phyloP scores from a whole-genome alignment of 2,797 vertebrate genomes.

The Tympanoctomys barrerae region DNA sequence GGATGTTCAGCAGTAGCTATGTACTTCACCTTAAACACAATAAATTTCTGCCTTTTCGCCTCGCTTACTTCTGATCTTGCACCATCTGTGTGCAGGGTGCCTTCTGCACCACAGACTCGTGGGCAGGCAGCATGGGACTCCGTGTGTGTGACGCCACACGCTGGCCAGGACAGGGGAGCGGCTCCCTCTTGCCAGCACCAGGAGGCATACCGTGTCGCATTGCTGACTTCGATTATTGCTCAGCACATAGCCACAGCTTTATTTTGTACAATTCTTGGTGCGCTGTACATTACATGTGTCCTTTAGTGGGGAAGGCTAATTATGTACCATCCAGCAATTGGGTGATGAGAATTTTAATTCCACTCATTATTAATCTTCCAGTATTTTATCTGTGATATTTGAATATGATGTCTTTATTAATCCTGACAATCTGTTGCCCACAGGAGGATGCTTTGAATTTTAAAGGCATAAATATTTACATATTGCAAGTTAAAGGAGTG shows the following conservation, averaged over 20 bases:
- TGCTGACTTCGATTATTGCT: background rate
- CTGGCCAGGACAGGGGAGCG: background rate
- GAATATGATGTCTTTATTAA: conserved; percentile 44
- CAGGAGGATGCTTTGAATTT: conserved; percentile 28
- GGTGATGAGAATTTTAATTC: conserved; percentile 35
- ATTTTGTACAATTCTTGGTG: background rate
- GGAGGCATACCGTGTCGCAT: background rate
- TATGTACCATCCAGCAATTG: background rate
- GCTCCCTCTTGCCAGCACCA: background rate
- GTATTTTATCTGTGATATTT: conserved; percentile 13
- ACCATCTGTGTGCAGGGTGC: background rate
- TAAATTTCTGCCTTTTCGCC: background rate
- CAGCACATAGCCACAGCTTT: background rate
- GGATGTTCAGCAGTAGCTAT: background rate
- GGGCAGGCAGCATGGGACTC: background rate
- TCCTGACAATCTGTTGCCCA: background rate
- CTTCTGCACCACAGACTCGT: background rate
- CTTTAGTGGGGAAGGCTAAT: background rate
- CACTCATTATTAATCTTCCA: conserved; percentile 27
- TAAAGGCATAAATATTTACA: conserved; percentile 46
- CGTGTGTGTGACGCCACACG: accelerated
- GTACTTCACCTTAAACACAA: background rate
- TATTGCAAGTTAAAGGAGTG: conserved; percentile 1
- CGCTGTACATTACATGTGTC: background rate
- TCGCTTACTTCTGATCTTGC: background rate